Percentiles rank a stretch among this genome's conserved stretches.
Evolutionary conservation across 2,797 vertebrate species (phyloP).

Genomic region (Columba guinea): DNA sequence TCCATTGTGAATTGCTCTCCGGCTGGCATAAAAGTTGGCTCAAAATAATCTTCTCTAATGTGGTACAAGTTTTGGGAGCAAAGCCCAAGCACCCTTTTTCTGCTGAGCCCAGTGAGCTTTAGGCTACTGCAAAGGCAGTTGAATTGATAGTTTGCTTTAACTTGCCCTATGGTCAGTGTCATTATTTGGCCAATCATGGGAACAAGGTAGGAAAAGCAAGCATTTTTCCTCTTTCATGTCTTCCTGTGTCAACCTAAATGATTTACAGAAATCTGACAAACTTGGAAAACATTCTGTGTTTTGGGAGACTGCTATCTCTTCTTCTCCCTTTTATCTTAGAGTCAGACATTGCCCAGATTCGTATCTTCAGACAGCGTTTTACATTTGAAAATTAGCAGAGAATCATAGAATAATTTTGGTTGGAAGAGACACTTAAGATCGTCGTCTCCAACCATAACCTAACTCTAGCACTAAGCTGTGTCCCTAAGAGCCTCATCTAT

Average conservation of each 20-base stretch:
- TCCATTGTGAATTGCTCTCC: not conserved
- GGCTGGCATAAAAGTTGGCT: not conserved
- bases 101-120: not conserved
- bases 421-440: too few relatives aligned
- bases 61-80: not conserved
- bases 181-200: not conserved
- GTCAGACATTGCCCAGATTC: not conserved
- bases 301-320: not conserved
- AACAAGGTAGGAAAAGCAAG: not conserved
- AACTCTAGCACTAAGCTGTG: too few relatives aligned
- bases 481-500: too few relatives aligned
- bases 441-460: too few relatives aligned
- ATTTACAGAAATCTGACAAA: not conserved
- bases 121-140: not conserved
- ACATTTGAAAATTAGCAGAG: not conserved
- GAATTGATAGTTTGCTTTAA: not conserved
- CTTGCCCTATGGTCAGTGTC: not conserved
- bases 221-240: not conserved
- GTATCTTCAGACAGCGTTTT: not conserved
- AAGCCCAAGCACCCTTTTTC: not conserved
- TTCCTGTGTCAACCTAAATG: not conserved
- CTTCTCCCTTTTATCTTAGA: not conserved
- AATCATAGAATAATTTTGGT: too few relatives aligned
- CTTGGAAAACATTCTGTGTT: not conserved
- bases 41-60: not conserved